These are phyloP conservation scores for Tachyglossus aculeatus DNA, from an alignment of 2,797 vertebrate species.

Conservation along the genomic window DNA sequence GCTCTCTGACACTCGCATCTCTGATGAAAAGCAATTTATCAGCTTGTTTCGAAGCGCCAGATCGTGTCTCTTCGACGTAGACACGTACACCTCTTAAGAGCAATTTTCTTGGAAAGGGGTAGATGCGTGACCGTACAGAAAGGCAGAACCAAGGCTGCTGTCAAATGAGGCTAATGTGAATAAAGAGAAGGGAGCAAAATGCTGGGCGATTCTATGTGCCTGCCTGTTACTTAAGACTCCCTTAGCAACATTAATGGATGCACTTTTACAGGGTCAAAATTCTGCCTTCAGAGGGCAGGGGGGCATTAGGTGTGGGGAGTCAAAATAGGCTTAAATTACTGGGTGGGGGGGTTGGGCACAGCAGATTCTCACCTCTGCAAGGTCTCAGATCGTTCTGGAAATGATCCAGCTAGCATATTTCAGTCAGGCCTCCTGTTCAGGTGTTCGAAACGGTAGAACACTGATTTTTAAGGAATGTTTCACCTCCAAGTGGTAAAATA, in stretches of 20 bases:
- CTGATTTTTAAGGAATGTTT: constrained; percentile 16
- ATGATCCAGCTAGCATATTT: constrained; percentile 11
- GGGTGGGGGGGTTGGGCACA: rapidly evolving
- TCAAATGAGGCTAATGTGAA: neutral
- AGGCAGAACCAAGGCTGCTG: neutral
- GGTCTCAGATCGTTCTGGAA: neutral
- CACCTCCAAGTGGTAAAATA: constrained; percentile 25
- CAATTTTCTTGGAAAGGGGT: neutral
- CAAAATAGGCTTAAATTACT: neutral
- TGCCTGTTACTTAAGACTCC: constrained; percentile 11
- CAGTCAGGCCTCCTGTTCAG: constrained; percentile 44
- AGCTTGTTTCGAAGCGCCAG: constrained; percentile 56
- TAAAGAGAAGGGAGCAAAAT: neutral
- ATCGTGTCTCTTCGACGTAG: constrained; percentile 37
- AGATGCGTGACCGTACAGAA: rapidly evolving
- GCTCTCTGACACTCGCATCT: constrained; percentile 48
- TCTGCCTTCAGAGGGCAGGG: neutral
- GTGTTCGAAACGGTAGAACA: constrained; percentile 57
- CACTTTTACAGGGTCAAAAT: neutral
- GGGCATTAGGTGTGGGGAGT: neutral
- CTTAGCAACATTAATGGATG: constrained; percentile 17
- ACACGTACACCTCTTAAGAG: constrained; percentile 48
- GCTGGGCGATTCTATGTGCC: neutral
- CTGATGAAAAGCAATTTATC: constrained; percentile 71
- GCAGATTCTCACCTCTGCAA: neutral